Evolutionary conservation across 2,888 invertebrate genomes (phyloP), one percentile per base, ranked within the genome.

Genomic region (Spodoptera exigua): DNA sequence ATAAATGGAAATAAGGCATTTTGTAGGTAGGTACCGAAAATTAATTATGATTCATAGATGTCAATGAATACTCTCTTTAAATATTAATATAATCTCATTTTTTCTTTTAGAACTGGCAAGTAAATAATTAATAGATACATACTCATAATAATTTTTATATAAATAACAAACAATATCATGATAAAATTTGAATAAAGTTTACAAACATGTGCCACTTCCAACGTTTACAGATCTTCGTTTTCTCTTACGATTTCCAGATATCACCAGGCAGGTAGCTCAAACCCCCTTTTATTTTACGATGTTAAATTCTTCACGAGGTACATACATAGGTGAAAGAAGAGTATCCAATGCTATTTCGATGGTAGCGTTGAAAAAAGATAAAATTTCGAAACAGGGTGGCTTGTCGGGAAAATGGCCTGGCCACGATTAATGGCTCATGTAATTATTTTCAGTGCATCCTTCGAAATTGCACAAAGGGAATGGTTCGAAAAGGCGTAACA

Each of bases 281-380:
- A 70, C 82, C 88, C 90, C 89, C 89, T 86, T 90, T 91, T 93
- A 92, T 92, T 92, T 92, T 92, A 92, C 91, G 93, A 92, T 86
- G 87, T 91, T 91, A 92, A 93, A 93, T 93, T 93, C 93, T 92
- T 92, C 87, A 92, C 82, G 82, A 88, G 88, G 82, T 86, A 83
- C 86, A 88, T 86, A 83, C 86, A 88, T 89, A 90, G 90, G 89
- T 88, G 89, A 84, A 89, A 90, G 87, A 90, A 87, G 89, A 88
- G 85, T 80, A 80, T 70, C 76, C 76, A 73, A 83, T 84, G 79
- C 83, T 84, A 83, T 88, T 86, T 85, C 87, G 86, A 85, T 78
- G 82, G 83, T 79, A 79, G 66, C 69, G 65, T 77, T 51, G 71
- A 70, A 74, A 64, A 75, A 70, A 79, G 79, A 77, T 68, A 79